Conservation (phyloP, 2,888 invertebrate genomes). For the Galerucella pusilla region DNA sequence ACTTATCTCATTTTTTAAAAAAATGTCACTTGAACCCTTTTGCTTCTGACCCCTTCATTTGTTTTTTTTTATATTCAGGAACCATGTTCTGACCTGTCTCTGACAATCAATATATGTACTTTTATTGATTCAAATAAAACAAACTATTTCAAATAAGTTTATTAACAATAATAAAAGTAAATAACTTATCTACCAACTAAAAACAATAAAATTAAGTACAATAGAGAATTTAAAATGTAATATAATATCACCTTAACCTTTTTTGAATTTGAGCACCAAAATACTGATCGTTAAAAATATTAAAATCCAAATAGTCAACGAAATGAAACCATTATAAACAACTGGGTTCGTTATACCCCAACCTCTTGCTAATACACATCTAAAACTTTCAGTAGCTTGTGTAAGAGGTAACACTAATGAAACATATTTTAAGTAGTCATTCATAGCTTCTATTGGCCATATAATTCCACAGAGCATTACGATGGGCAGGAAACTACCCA, state of each 20-base stretch:
- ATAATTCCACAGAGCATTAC: conserved; percentile 90
- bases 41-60: too few species aligned
- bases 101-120: too few species aligned
- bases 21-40: too few species aligned
- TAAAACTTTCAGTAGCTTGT: conserved; percentile 86
- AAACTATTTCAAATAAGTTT: neutral
- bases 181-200: conserved; percentile 30
- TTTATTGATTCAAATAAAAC: neutral
- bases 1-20: too few species aligned
- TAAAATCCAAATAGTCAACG: conserved; percentile 82
- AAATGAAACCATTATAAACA: conserved; percentile 85
- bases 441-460: conserved; percentile 96
- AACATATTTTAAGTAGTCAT: conserved; percentile 73
- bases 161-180: conserved; percentile 18
- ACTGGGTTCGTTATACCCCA: conserved; percentile 78
- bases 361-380: conserved; percentile 86
- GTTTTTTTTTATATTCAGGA: too few species aligned
- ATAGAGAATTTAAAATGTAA: conserved; percentile 9
- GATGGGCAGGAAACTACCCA: conserved; percentile 88
- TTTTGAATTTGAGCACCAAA: conserved; percentile 83
- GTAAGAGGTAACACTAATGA: conserved; percentile 86
- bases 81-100: too few species aligned
- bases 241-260: conserved; percentile 70
- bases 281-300: conserved; percentile 80
- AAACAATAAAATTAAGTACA: conserved; percentile 31